Conservation (phyloP, 2,888 invertebrate species). For the Xestia rhomboidea region DNA sequence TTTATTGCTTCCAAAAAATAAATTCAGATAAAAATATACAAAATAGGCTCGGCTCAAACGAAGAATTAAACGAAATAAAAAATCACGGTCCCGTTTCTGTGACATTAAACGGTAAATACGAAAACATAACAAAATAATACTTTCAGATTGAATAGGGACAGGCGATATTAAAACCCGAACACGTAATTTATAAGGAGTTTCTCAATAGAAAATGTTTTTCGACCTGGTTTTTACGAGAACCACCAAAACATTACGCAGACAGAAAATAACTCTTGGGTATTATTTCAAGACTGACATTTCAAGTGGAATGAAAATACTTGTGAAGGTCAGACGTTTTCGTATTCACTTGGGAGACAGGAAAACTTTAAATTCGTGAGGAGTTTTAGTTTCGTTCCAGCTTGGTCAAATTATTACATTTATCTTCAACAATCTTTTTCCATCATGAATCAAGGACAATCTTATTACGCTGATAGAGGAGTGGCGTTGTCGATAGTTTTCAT, state of each 20-base stretch:
- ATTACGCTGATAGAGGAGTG: background rate
- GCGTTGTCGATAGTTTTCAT: background rate
- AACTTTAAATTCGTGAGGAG: conserved; percentile 3
- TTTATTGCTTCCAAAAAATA: conserved; percentile 1
- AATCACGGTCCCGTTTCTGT: conserved; percentile 40
- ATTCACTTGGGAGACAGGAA: conserved; percentile 14
- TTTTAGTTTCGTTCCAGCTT: background rate
- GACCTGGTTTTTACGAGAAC: conserved; percentile 31
- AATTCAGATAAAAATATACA: background rate
- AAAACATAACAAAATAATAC: conserved; percentile 37
- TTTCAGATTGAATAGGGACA: conserved; percentile 29
- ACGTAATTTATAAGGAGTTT: conserved; percentile 37
- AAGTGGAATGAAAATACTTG: conserved; percentile 22
- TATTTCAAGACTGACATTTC: conserved; percentile 36
- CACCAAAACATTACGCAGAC: conserved; percentile 2
- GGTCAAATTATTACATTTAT: background rate
- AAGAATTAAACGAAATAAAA: conserved; percentile 45
- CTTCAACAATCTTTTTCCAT: background rate
- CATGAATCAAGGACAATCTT: background rate
- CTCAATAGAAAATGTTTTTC: conserved; percentile 36
- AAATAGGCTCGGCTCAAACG: background rate
- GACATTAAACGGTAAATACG: conserved; percentile 49
- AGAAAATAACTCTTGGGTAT: conserved; percentile 32
- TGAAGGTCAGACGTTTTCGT: conserved; percentile 18
- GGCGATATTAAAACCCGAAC: conserved; percentile 47